Base-by-base conservation (phyloP, 2,888 invertebrate genomes). In the Thysanoteuthis rhombus region DNA sequence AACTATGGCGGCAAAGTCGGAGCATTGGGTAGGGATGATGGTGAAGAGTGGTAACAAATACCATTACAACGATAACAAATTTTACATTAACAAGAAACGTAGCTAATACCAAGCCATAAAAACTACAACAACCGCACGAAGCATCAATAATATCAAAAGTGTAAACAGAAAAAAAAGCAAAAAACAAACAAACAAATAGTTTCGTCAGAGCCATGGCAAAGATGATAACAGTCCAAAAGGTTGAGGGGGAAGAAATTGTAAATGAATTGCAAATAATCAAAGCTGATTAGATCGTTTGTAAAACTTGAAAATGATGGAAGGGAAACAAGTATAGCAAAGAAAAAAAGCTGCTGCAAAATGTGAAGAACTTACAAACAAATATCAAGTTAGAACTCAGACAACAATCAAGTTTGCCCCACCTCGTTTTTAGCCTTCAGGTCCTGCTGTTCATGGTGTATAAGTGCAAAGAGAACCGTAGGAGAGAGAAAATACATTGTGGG, bases 51-150 rank as follows among this genome's bases (percentile, higher is more conserved):
- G 75, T 36, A n/a, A 75, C 75, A 75, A n/a, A 75, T n/a, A 75
- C 75, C 75, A 75, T 75, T 75, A 75, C n/a, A 75, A 75, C n/a
- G 75, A 75, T 75, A 75, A 75, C 75, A 75, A 75, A 75, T 75
- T 75, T 75, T 75, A n/a, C 75, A 75, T 75, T 75, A 75, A 75
- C 75, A 75, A 75, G 75, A n/a, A 75, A n/a, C 75, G 75, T 75
- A n/a, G 75, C 75, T 75, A n/a, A n/a, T 75, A 75, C 25, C n/a
- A 75, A 16, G 75, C 75, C 75, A 75, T n/a, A n/a, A 75, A 75
- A 75, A 75, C n/a, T 75, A 75, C n/a, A 75, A 75, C 75, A 75
- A 75, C 75, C 16, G 75, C 75, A 75, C 16, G n/a, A n/a, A 75
- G 75, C 75, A 75, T 75, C 75, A 36, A 75, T 36, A n/a, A 75